phyloP scores from a whole-genome alignment of 2,797 vertebrate species.

The Luscinia luscinia region DNA sequence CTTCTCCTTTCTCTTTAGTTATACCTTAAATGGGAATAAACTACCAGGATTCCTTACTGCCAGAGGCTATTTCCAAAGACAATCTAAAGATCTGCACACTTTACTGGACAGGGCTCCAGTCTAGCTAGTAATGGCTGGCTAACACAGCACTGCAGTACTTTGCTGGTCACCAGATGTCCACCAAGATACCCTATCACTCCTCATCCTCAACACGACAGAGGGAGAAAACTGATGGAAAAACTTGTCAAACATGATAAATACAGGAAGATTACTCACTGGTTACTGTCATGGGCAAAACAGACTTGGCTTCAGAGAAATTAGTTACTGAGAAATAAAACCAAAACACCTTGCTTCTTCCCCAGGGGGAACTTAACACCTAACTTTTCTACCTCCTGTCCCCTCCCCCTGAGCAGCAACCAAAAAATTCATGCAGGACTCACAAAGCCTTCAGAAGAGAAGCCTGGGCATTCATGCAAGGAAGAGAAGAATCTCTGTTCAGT shows the following conservation, averaged over 20 bases:
- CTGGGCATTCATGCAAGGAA: background rate
- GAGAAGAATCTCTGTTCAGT: background rate
- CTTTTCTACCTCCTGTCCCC: background rate
- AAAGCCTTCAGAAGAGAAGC: background rate
- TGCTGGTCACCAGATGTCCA: background rate
- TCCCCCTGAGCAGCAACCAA: background rate
- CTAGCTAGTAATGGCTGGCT: background rate
- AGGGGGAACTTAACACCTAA: background rate
- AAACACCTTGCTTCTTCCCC: background rate
- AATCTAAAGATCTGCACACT: background rate
- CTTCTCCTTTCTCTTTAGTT: background rate
- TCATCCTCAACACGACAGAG: background rate
- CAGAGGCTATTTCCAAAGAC: background rate
- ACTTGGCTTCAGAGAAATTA: background rate
- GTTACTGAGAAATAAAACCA: background rate
- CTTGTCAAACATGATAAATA: background rate
- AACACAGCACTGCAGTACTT: background rate
- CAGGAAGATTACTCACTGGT: background rate
- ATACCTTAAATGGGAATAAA: background rate
- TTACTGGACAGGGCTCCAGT: background rate
- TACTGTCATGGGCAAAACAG: background rate
- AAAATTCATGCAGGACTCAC: background rate
- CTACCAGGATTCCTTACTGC: background rate
- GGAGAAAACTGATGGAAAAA: background rate
- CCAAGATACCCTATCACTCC: background rate